phyloP scores from a whole-genome alignment of 2,113 vertebrate genomes.

The Alaudala cheleensis region DNA sequence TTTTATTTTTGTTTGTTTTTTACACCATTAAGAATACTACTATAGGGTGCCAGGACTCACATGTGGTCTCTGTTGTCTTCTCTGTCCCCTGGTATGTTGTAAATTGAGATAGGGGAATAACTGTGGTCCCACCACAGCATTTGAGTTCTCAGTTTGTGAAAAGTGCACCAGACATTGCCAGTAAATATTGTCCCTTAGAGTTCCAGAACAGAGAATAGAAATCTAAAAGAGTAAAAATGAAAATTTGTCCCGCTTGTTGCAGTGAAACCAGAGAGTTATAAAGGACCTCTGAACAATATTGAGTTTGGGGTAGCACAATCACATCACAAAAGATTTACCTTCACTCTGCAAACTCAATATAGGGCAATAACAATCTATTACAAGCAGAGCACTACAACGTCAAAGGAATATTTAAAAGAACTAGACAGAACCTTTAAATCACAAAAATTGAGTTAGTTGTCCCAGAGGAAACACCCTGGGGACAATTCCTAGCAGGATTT shows the following conservation, averaged over 20 bases:
- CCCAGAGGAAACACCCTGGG: constrained; percentile 76
- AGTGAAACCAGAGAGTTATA: constrained; percentile 82
- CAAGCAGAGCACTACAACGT: constrained; percentile 76
- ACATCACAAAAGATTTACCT: constrained; percentile 94
- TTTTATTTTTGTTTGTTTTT: background rate
- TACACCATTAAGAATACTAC: background rate
- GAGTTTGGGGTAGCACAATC: constrained; percentile 89
- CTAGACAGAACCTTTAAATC: constrained; percentile 85
- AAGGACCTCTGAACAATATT: constrained; percentile 86
- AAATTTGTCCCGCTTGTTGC: constrained; percentile 86
- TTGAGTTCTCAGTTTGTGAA: constrained; percentile 51
- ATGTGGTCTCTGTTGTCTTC: background rate
- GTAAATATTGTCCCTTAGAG: constrained; percentile 48
- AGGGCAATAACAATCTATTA: constrained; percentile 97
- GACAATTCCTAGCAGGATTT: constrained; percentile 79
- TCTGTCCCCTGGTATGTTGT: background rate
- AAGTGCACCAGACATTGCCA: background rate
- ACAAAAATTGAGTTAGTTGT: constrained; percentile 79
- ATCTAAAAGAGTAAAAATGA: constrained; percentile 94
- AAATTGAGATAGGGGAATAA: background rate
- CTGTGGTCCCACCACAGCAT: background rate
- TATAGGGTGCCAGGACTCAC: background rate
- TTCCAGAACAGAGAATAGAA: constrained; percentile 70
- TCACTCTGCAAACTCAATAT: constrained; percentile 92
- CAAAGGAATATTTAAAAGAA: constrained; percentile 87